Base-by-base conservation (phyloP, 1,140 invertebrate species). In the Lucilia sericata region DNA sequence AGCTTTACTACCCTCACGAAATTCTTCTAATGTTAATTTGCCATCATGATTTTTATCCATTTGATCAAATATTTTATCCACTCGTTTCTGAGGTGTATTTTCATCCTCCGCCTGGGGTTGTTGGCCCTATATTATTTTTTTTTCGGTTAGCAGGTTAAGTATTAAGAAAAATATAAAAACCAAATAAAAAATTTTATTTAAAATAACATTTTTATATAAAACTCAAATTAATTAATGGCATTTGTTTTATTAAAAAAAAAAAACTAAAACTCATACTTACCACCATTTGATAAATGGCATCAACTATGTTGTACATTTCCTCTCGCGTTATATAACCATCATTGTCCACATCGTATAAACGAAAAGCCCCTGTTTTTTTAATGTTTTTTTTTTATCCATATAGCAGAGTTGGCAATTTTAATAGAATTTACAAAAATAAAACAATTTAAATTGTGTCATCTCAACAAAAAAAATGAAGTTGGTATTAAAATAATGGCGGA, bases 41-140 rank as follows among this genome's bases (percentile, higher is more conserved):
- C 99, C 98, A 92, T 99, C 98, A 92, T 98, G 96, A 91, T 99
- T 99, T 93, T 99, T 98, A 92, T 99, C 98, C 97, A 99, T 98
- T 91, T 98, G 97, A 91, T 98, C 96, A 92, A 99, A 99, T 89
- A 99, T 99, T 91, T 98, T 98, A 91, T 99, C 98, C 49, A 99
- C 98, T 88, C 98, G 94, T 88, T 98, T 98, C 91, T 98, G 97
- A 2, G 98, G 97, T 65, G 97, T 98, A 91, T 98, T 98, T 90
- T 99, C 98, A 87, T 98, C 97, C 88, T 98, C 97, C 14, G 96
- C 94, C 84, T 96, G 95, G 34, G 97, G 96, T 85, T 96, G 95
- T 91, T 98, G 97, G 25, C 97, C 97, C 96, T 97, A 91, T 30
- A 30, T 30, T 10, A 9, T 14, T 51, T 36, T 21, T 7, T 42